A percentile compares a stretch with the other conserved stretches of the same genome.
Evolutionary conservation across 2,797 vertebrate species (phyloP).

Genomic region (Mus spretus): DNA sequence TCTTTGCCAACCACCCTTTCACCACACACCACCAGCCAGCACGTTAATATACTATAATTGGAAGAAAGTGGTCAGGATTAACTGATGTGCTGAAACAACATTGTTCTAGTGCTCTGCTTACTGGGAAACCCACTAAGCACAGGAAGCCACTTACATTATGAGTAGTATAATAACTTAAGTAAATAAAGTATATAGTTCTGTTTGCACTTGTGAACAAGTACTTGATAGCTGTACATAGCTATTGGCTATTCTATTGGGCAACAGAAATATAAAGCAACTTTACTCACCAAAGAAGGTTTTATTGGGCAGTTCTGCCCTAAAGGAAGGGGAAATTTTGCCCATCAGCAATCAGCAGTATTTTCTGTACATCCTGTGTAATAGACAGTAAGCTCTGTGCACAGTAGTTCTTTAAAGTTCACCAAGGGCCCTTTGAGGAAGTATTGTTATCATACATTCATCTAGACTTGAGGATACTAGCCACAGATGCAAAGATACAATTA

Average conservation of each 20-base stretch:
- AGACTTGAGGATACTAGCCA: not conserved
- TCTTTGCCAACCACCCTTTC: not conserved
- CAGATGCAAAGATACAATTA: not conserved
- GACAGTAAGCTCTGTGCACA: not conserved
- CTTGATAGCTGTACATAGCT: not conserved
- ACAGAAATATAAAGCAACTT: not conserved
- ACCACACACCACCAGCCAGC: not conserved
- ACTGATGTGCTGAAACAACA: not conserved
- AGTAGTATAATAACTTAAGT: not conserved
- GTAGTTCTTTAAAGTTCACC: not conserved
- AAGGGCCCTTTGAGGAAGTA: not conserved
- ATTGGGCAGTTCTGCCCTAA: not conserved
- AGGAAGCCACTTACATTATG: not conserved
- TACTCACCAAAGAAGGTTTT: conserved; percentile 21
- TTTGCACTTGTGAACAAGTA: not conserved
- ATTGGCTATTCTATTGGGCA: not conserved
- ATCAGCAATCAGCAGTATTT: not conserved
- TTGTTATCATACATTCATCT: not conserved
- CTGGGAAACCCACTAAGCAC: not conserved
- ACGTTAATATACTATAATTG: not conserved
- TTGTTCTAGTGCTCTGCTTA: not conserved
- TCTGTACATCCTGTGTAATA: not conserved
- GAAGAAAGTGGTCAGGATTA: not conserved
- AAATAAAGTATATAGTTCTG: not conserved
- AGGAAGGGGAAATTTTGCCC: not conserved